Conservation (phyloP, 1,140 invertebrate species). For the Proctacanthus coquilletti region DNA sequence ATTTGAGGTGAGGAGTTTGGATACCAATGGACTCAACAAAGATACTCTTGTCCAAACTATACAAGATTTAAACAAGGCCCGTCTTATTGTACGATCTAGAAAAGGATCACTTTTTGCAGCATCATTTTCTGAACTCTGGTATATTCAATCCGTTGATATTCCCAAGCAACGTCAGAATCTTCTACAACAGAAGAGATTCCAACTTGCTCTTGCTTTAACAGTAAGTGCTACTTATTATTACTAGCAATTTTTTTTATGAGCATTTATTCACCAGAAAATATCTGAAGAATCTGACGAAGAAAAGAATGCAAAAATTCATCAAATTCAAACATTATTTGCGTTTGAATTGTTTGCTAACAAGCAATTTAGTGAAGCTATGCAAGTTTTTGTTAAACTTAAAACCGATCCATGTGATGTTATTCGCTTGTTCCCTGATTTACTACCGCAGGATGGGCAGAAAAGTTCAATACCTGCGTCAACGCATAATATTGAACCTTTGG, state of each 20-base stretch:
- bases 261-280: slow-evolving; percentile 69
- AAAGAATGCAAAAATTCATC: slow-evolving; percentile 62
- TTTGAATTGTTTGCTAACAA: slow-evolving; percentile 81
- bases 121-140: slow-evolving; percentile 76
- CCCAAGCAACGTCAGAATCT: slow-evolving; percentile 67
- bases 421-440: slow-evolving; percentile 76
- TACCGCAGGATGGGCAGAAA: slow-evolving; percentile 44
- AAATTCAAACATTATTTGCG: slow-evolving; percentile 81
- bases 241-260: no score
- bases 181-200: slow-evolving; percentile 79
- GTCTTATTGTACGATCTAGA: slow-evolving; percentile 46
- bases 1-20: slow-evolving; percentile 68
- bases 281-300: slow-evolving; percentile 67
- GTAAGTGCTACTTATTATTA: slow-evolving; percentile 37
- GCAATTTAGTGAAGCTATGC: slow-evolving; percentile 78
- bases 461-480: slow-evolving; percentile 35
- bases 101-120: slow-evolving; percentile 72
- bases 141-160: slow-evolving; percentile 59
- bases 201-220: slow-evolving; percentile 82
- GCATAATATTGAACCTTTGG: slow-evolving; percentile 41
- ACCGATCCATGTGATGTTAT: slow-evolving; percentile 93
- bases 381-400: slow-evolving; percentile 71
- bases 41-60: slow-evolving; percentile 60
- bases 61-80: slow-evolving; percentile 48
- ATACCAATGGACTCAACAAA: slow-evolving; percentile 45